A percentile compares a stretch with the other conserved stretches of the same genome.
Evolutionary conservation across 2,888 invertebrate genomes (phyloP).

Genomic region (Apeira syringaria): DNA sequence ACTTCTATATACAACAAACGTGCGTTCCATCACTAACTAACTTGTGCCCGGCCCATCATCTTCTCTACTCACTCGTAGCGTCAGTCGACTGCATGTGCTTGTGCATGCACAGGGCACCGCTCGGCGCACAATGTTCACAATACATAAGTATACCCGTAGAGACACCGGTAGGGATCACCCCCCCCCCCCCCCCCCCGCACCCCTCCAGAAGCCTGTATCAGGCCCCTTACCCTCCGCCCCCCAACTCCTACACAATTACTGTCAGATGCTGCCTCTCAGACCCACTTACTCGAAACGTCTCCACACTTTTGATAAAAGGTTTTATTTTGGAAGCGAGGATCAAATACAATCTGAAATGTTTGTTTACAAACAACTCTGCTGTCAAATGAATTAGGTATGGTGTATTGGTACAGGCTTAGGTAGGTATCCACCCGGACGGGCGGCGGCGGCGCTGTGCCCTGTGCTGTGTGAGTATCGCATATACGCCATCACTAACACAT

Average conservation of each 20-base stretch:
- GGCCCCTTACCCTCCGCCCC: conserved; percentile 49
- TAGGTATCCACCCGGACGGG: too few species aligned
- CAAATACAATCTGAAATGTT: conserved; percentile 16
- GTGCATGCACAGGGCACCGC: conserved; percentile 17
- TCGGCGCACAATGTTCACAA: conserved; percentile 1
- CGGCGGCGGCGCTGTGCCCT: too few species aligned
- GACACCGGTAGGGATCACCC: conserved; percentile 4
- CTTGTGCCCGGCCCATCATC: too few species aligned
- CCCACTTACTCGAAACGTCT: conserved; percentile 35
- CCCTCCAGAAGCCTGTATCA: conserved; percentile 30
- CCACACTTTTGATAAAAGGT: conserved; percentile 36
- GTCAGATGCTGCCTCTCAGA: conserved; percentile 39
- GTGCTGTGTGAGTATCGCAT: too few species aligned
- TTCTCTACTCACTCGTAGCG: too few species aligned
- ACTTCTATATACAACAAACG: too few species aligned
- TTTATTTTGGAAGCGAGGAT: conserved; percentile 26
- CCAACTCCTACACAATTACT: conserved; percentile 48
- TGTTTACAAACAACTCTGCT: conserved; percentile 20
- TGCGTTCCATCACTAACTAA: too few species aligned
- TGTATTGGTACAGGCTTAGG: conserved; percentile 10
- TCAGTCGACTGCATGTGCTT: too few species aligned
- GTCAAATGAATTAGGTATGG: conserved; percentile 12
- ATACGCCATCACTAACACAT: too few species aligned
- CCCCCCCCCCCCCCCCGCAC: conserved; percentile 7
- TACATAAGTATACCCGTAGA: not conserved